Evolutionary conservation across 2,888 invertebrate species (phyloP).

Genomic region (Troilus luridus): DNA sequence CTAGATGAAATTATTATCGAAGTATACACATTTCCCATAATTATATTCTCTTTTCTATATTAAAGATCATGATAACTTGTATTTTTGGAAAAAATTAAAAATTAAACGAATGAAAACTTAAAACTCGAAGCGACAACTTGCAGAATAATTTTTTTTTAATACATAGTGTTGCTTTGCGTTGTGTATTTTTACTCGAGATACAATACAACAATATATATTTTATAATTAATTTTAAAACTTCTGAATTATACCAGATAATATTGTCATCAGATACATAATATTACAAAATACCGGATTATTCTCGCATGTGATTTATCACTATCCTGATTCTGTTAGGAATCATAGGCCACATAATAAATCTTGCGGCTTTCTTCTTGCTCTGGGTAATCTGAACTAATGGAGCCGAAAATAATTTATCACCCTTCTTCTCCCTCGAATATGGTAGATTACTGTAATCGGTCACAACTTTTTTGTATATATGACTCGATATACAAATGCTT

Average conservation of each 20-base stretch:
- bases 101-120: too few relatives aligned
- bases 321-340: background rate
- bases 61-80: too few relatives aligned
- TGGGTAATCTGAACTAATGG: conserved; percentile 22
- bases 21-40: too few relatives aligned
- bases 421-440: background rate
- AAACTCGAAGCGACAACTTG: too few relatives aligned
- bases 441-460: background rate
- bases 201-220: too few relatives aligned
- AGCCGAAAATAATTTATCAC: conserved; percentile 18
- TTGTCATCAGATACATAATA: background rate
- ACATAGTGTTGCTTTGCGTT: too few relatives aligned
- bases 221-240: background rate
- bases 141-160: too few relatives aligned
- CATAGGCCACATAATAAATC: background rate
- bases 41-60: too few relatives aligned
- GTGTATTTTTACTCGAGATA: too few relatives aligned
- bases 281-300: background rate
- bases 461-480: background rate
- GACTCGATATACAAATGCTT: background rate
- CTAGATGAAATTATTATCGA: too few relatives aligned
- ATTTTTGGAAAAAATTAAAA: too few relatives aligned
- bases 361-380: background rate
- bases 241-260: background rate
- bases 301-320: background rate